Evolutionary conservation across 1,140 invertebrate genomes (phyloP).

Genomic region (Bombus pyrosoma): DNA sequence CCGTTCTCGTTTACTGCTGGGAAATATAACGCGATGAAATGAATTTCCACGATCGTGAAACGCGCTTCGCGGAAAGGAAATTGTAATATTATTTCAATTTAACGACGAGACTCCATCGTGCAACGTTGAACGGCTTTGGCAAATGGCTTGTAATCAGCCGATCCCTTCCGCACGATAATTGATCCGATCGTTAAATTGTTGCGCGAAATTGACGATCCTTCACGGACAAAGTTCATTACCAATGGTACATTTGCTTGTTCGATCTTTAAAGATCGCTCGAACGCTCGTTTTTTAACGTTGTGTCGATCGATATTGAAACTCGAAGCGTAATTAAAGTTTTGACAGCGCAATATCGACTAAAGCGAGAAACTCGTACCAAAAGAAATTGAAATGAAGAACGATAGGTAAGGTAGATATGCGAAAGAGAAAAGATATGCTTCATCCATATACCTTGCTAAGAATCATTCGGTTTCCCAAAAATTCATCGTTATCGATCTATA

Average conservation of each 20-base stretch:
- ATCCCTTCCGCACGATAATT: not conserved
- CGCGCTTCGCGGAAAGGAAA: not conserved
- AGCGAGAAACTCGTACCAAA: no score
- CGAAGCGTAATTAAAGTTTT: not conserved
- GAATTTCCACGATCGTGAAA: not conserved
- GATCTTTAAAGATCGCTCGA: not conserved
- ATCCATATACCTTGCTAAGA: no score
- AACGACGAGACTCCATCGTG: not conserved
- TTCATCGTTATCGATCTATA: no score
- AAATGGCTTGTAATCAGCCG: not conserved
- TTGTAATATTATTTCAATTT: constrained; percentile 1
- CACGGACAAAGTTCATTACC: not conserved
- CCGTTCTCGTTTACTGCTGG: constrained; percentile 20
- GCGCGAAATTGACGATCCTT: not conserved
- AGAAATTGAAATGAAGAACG: no score
- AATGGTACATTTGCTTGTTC: not conserved
- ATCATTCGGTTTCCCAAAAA: no score
- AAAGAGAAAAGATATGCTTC: no score
- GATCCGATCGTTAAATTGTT: constrained; percentile 17
- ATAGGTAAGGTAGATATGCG: no score
- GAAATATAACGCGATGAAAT: constrained; percentile 53
- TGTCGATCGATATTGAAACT: not conserved
- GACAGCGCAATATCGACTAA: no score
- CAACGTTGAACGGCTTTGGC: not conserved
- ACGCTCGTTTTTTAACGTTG: not conserved